A percentile compares a stretch with the other conserved stretches of the same genome.
These are phyloP conservation scores for Lota lota DNA, from an alignment of 2,113 vertebrate genomes.

Conservation along the genomic window DNA sequence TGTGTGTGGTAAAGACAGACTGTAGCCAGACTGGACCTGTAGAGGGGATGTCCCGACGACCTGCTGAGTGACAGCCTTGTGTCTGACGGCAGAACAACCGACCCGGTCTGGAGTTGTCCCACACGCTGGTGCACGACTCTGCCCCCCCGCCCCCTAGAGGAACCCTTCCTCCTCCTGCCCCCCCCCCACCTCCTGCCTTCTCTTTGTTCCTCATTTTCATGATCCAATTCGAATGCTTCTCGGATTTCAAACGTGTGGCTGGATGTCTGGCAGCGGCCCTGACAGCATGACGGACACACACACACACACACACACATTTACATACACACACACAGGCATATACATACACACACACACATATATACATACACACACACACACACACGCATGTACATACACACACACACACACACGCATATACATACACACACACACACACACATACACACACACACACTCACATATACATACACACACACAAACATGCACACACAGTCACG, in stretches of 20 bases:
- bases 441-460: neutral
- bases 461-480: constrained; percentile 32
- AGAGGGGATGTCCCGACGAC: constrained; percentile 39
- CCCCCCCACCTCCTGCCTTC: constrained; percentile 23
- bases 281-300: constrained; percentile 54
- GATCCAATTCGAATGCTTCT: constrained; percentile 65
- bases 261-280: constrained; percentile 55
- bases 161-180: neutral
- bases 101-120: constrained; percentile 42
- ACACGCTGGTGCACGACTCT: constrained; percentile 30
- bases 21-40: constrained; percentile 32
- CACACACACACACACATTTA: too few relatives aligned
- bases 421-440: too few relatives aligned
- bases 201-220: constrained; percentile 46
- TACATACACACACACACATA: constrained; percentile 19
- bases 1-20: constrained; percentile 11
- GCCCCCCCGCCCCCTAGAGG: constrained; percentile 34
- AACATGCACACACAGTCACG: too few relatives aligned
- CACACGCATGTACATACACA: neutral
- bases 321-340: too few relatives aligned
- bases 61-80: constrained; percentile 47
- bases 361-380: neutral
- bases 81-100: constrained; percentile 40
- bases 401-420: constrained; percentile 22
- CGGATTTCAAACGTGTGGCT: constrained; percentile 70